Percentiles rank a stretch among this genome's conserved stretches.
Evolutionary conservation across 2,113 vertebrate genomes (phyloP).

Genomic region (Pleuronectes platessa): DNA sequence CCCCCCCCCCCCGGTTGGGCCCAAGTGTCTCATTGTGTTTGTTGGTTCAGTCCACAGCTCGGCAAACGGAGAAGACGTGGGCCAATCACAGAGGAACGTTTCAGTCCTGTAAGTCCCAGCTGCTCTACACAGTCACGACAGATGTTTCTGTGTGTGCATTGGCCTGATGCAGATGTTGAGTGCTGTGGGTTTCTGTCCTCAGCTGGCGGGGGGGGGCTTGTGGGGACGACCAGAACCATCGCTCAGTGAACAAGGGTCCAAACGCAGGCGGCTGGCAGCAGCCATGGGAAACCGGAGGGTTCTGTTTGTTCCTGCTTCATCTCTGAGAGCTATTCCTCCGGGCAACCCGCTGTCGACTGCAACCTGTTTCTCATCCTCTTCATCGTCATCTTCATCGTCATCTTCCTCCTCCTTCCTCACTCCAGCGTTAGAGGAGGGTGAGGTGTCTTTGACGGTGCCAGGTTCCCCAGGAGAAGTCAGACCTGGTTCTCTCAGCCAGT

Average conservation of each 20-base stretch:
- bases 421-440: constrained; percentile 25
- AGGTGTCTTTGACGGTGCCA: too few species aligned
- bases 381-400: background rate
- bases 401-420: constrained; percentile 34
- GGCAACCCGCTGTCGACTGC: constrained; percentile 9
- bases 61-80: constrained; percentile 32
- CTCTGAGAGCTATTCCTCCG: constrained; percentile 30
- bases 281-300: background rate
- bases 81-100: background rate
- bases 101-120: constrained; percentile 46
- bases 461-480: background rate
- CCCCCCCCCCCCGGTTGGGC: too few species aligned
- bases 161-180: background rate
- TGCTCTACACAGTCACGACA: too few species aligned
- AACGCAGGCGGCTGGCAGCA: constrained; percentile 49
- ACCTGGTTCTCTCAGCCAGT: background rate
- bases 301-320: constrained; percentile 30
- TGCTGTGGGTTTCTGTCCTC: background rate
- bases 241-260: constrained; percentile 7
- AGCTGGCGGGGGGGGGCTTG: constrained; percentile 2
- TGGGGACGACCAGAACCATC: background rate
- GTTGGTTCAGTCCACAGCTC: constrained; percentile 47
- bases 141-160: background rate
- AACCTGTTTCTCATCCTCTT: background rate
- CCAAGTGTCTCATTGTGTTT: too few species aligned